Evolutionary conservation across 2,113 vertebrate species (phyloP).

Genomic region (Cebidichthys violaceus): DNA sequence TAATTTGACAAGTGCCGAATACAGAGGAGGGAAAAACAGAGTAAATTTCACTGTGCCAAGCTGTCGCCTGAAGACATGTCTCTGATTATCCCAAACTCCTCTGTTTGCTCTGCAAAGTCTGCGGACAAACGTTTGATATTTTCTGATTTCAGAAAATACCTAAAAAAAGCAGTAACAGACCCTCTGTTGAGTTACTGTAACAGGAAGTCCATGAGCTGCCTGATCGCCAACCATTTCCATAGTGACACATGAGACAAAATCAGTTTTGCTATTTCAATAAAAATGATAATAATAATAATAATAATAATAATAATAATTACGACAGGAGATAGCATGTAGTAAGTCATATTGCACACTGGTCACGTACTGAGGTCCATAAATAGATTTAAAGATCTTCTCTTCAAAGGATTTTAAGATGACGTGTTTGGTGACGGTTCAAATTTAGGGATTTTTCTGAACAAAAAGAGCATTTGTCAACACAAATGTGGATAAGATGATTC

Average conservation of each 20-base stretch:
- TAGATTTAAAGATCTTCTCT: background rate
- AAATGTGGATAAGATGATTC: background rate
- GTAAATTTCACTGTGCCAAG: constrained; percentile 9
- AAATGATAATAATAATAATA: background rate
- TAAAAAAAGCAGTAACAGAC: background rate
- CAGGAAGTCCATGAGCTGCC: background rate
- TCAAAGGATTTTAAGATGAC: background rate
- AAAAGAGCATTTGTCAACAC: background rate
- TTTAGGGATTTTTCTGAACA: background rate
- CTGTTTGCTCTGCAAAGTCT: constrained; percentile 26
- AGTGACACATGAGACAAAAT: background rate
- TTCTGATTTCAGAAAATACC: background rate
- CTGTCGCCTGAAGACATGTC: constrained; percentile 16
- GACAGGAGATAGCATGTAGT: background rate
- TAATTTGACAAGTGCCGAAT: constrained; percentile 49
- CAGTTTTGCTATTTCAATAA: background rate
- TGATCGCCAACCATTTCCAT: background rate
- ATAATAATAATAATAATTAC: background rate
- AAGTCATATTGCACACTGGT: background rate
- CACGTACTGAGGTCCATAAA: background rate
- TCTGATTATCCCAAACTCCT: background rate
- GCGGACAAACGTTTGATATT: background rate
- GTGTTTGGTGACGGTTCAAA: background rate
- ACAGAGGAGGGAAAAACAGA: constrained; percentile 15
- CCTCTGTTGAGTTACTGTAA: background rate